A percentile compares a stretch with the other conserved stretches of the same genome.
Evolutionary conservation across 2,797 vertebrate species (phyloP).

Genomic region (Microctenopoma stevenorrisi): DNA sequence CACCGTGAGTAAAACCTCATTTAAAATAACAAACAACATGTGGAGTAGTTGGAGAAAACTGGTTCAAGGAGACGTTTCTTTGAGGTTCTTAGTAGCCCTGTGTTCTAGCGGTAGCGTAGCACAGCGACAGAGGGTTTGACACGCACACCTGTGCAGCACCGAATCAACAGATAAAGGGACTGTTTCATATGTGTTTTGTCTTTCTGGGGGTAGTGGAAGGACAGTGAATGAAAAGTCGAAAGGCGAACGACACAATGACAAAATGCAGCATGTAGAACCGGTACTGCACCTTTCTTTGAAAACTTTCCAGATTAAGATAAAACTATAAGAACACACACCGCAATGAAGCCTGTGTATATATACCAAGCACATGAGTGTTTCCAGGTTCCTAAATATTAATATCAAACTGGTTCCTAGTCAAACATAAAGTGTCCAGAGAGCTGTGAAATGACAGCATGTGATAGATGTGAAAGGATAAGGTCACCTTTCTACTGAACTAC

Average conservation of each 20-base stretch:
- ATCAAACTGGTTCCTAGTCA: slow-evolving; percentile 37
- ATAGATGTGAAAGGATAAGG: slow-evolving; percentile 48
- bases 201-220: background rate
- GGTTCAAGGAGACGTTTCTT: background rate
- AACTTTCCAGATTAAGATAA: background rate
- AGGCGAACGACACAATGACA: background rate
- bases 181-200: background rate
- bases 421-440: slow-evolving; percentile 27
- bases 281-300: background rate
- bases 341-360: background rate
- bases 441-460: slow-evolving; percentile 44
- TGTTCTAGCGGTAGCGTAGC: background rate
- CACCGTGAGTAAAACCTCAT: slow-evolving; percentile 20
- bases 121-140: background rate
- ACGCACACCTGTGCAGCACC: background rate
- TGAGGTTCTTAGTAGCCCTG: background rate
- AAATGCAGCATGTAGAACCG: background rate
- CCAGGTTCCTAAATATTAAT: slow-evolving; percentile 34
- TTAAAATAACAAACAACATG: slow-evolving; percentile 26
- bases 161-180: background rate
- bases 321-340: background rate
- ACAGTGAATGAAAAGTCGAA: slow-evolving; percentile 17
- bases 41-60: slow-evolving; percentile 1
- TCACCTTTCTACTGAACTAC: slow-evolving; percentile 37
- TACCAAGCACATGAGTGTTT: slow-evolving; percentile 8